Base-by-base conservation (phyloP, 2,888 invertebrate genomes). In the Eupithecia vulgata region DNA sequence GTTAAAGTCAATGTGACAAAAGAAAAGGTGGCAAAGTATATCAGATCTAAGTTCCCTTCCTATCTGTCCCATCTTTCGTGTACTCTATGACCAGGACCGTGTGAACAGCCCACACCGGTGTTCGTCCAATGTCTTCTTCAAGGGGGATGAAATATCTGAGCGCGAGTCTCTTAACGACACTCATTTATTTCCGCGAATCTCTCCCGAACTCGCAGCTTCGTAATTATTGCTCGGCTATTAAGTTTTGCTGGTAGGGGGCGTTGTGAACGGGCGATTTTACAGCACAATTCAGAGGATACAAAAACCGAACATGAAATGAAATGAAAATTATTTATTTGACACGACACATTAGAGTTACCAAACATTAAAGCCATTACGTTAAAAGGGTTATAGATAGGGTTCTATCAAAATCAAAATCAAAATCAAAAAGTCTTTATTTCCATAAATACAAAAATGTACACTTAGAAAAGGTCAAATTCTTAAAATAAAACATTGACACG, bases 141-240 rank as follows among this genome's bases (percentile, higher is more conserved):
- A 88, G 91, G 92, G 90, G 93, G 89, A 90, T 93, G 93, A 94
- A 94, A 93, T 93, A 94, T 92, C 90, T 91, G 87, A 92, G 91
- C 92, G 92, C 89, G 89, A 91, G 88, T 91, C 91, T 91, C 92
- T 91, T 94, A 93, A 94, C 93, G 93, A 87, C 86, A 80, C 91
- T 92, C 93, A 93, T 94, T 94, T 94, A 93, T 94, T 93, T 92
- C 88, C 84, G 91, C 88, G 90, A 93, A 93, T 93, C 93, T 93
- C 92, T 90, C 89, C 90, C 91, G 89, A 93, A 70, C 70, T 72
- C 72, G 70, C 75, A 91, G 85, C 90, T 87, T 84, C 87, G 92
- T 93, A 93, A 93, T 94, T 93, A 94, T 94, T 93, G 91, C 93
- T 88, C 88, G 90, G 92, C 93, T 93, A 92, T 94, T 94, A 94